phyloP scores from a whole-genome alignment of 2,113 vertebrate genomes.

The Dipodomys stephensi region DNA sequence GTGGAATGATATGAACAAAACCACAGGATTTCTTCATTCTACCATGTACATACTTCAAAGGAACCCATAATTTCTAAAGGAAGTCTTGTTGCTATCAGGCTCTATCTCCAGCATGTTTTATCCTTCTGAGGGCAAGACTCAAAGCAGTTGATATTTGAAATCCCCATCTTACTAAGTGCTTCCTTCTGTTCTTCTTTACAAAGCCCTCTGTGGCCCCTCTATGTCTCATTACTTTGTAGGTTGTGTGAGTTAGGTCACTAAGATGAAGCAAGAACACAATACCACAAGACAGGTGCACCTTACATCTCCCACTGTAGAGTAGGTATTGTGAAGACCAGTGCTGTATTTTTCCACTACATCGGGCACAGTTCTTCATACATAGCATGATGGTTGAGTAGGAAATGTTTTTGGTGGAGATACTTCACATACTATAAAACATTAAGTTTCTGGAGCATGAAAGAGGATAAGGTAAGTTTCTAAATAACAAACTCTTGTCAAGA shows the following conservation, averaged over 20 bases:
- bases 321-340: neutral
- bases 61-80: slow-evolving; percentile 17
- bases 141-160: neutral
- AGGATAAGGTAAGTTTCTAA: neutral
- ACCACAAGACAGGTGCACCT: neutral
- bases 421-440: neutral
- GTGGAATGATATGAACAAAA: neutral
- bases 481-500: neutral
- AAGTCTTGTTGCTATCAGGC: neutral
- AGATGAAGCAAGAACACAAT: neutral
- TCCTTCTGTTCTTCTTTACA: neutral
- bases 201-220: neutral
- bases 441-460: slow-evolving; percentile 18
- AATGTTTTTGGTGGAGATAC: neutral
- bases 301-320: neutral
- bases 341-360: neutral
- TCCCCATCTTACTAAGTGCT: neutral
- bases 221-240: neutral
- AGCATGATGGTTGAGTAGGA: neutral
- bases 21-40: neutral
- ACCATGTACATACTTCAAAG: neutral
- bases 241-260: neutral
- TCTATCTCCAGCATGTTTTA: neutral
- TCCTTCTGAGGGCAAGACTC: neutral
- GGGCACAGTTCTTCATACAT: neutral